Percentiles rank a stretch among this genome's conserved stretches.
These are phyloP conservation scores for Leptogaster cylindrica DNA, from an alignment of 2,888 invertebrate genomes.

Conservation along the genomic window DNA sequence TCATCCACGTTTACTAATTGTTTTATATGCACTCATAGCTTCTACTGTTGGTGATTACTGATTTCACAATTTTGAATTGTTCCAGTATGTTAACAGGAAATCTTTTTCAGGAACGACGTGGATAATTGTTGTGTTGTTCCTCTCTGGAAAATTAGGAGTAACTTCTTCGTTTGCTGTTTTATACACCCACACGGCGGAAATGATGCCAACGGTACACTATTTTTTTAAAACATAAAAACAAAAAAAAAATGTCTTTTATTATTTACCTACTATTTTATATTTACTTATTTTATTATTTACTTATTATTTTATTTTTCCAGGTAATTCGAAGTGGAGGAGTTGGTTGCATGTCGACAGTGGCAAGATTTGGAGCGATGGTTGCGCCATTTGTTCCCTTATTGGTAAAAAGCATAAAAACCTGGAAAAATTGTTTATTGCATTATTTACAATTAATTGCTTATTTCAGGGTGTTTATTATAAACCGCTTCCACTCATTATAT, in stretches of 20 bases:
- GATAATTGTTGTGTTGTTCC: slow-evolving; percentile 66
- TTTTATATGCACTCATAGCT: slow-evolving; percentile 20
- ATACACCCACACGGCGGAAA: slow-evolving; percentile 66
- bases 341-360: slow-evolving; percentile 67
- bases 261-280: background rate
- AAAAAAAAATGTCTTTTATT: background rate
- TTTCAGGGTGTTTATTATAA: slow-evolving; percentile 63
- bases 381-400: slow-evolving; percentile 69
- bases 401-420: slow-evolving; percentile 57
- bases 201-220: slow-evolving; percentile 59
- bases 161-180: slow-evolving; percentile 70
- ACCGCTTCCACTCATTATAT: slow-evolving; percentile 65
- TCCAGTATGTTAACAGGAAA: background rate
- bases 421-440: slow-evolving; percentile 14
- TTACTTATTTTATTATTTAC: background rate
- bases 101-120: slow-evolving; percentile 62
- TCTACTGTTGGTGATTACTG: slow-evolving; percentile 26
- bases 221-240: background rate
- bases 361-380: slow-evolving; percentile 67
- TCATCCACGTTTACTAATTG: slow-evolving; percentile 32
- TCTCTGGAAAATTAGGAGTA: slow-evolving; percentile 70
- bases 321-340: slow-evolving; percentile 67
- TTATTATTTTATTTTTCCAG: slow-evolving; percentile 48
- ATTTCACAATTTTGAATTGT: background rate
- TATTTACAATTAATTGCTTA: slow-evolving; percentile 44